Percentiles rank a stretch among this genome's conserved stretches.
These are phyloP conservation scores for Corythornis vintsioides DNA, from an alignment of 2,113 vertebrate species.

Conservation along the genomic window DNA sequence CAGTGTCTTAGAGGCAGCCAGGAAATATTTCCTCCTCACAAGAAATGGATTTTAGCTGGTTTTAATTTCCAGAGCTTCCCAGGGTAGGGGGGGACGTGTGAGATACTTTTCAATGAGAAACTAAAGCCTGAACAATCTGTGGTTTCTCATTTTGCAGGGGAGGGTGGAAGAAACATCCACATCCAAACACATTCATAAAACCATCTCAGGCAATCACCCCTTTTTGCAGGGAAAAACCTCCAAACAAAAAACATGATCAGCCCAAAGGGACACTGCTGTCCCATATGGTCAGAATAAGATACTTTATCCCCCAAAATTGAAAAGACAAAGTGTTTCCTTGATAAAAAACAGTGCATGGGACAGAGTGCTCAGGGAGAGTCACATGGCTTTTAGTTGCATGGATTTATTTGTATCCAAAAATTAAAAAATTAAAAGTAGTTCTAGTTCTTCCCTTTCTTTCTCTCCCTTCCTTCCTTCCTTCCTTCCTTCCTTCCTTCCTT, in stretches of 20 bases:
- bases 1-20: background rate
- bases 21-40: constrained; percentile 23
- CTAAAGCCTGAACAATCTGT: background rate
- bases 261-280: background rate
- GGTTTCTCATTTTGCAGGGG: background rate
- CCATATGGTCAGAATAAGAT: background rate
- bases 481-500: background rate
- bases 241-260: background rate
- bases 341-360: background rate
- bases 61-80: constrained; percentile 52
- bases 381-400: background rate
- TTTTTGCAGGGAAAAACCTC: background rate
- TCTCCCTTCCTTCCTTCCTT: background rate
- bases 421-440: background rate
- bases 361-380: background rate
- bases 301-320: background rate
- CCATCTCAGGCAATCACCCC: background rate
- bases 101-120: constrained; percentile 36
- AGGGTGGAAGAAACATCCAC: constrained; percentile 4
- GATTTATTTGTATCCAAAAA: background rate
- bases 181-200: background rate
- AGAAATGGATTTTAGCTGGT: constrained; percentile 28
- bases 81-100: background rate
- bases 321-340: background rate
- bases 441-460: no score